Base-by-base conservation (phyloP, 2,888 invertebrate species). In the Pterostichus niger region DNA sequence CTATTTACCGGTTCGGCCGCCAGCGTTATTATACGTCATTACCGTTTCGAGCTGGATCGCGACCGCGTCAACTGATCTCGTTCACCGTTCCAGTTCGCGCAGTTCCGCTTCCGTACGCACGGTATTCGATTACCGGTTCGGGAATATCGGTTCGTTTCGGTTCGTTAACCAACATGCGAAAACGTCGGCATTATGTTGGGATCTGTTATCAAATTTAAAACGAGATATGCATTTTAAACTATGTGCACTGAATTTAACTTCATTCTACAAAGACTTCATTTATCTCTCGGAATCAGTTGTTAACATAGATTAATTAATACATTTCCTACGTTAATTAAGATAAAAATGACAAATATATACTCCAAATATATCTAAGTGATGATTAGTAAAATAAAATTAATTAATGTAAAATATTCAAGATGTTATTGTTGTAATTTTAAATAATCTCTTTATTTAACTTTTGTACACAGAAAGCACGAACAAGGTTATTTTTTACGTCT, bases 41-140 rank as follows among this genome's bases (percentile, higher is more conserved):
- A 77, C 76, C 76, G 56, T 56, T 76, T 54, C 24, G 31, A 52
- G 31, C 52, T 24, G 31, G 46, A 17, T 56, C 6, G n/a, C 49
- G 76, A 71, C 46, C 71, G 71, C 71, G 71, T 71, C 71, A 71
- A 71, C 71, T 24, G 71, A 46, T 46, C 71, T 24, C 71, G 71
- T 24, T 68, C 35, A 35, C 40, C 68, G 73, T 73, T 73, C 54
- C 54, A 49, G 33, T 61, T 78, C 59, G 76, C 33, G 61, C 31
- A 61, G 78, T 78, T 79, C 79, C 68, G 68, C 44, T 79, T 68
- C 79, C 64, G 52, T 79, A 56, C 79, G 79, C 64, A 46, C 64
- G 79, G 33, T 61, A 79, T 79, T 79, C 64, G 79, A 79, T 79
- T 79, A 79, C 79, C 79, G 79, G 64, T 78, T 78, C 61, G 46